Evolutionary conservation across 2,888 invertebrate species (phyloP).

Genomic region (Cabera pusaria): DNA sequence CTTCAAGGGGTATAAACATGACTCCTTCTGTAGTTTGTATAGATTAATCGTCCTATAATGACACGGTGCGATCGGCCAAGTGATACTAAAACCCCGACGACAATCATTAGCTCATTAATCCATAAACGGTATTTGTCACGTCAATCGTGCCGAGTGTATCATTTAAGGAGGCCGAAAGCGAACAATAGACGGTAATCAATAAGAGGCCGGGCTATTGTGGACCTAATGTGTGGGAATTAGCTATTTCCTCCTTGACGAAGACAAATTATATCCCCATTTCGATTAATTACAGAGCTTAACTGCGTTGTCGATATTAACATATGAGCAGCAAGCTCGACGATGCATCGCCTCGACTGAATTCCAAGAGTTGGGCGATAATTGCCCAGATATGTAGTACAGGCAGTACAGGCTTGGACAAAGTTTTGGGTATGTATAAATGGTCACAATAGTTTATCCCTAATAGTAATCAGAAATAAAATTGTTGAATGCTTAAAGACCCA

Average conservation of each 20-base stretch:
- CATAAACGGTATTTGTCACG: constrained; percentile 57
- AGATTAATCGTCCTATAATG: constrained; percentile 20
- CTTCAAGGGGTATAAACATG: not conserved
- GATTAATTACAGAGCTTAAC: constrained; percentile 79
- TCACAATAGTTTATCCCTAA: too few relatives aligned
- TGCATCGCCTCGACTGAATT: constrained; percentile 25
- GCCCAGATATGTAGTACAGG: constrained; percentile 4
- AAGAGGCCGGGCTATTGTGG: constrained; percentile 74
- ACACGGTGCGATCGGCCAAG: constrained; percentile 27
- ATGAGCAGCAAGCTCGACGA: constrained; percentile 36
- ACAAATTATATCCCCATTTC: constrained; percentile 75
- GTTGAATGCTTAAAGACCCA: too few relatives aligned
- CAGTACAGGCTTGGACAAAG: too few relatives aligned
- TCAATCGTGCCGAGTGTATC: constrained; percentile 72
- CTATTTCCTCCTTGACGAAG: constrained; percentile 80
- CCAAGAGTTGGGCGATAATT: constrained; percentile 17
- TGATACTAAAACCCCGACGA: constrained; percentile 34
- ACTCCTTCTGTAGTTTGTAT: constrained; percentile 11
- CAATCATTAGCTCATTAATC: constrained; percentile 58
- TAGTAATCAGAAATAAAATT: too few relatives aligned
- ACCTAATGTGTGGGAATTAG: constrained; percentile 80
- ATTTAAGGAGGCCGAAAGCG: constrained; percentile 69
- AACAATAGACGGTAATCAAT: constrained; percentile 80
- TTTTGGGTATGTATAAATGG: too few relatives aligned
- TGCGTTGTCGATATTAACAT: constrained; percentile 65